Evolutionary conservation across 2,888 invertebrate genomes (phyloP).

Genomic region (Diploptera punctata): DNA sequence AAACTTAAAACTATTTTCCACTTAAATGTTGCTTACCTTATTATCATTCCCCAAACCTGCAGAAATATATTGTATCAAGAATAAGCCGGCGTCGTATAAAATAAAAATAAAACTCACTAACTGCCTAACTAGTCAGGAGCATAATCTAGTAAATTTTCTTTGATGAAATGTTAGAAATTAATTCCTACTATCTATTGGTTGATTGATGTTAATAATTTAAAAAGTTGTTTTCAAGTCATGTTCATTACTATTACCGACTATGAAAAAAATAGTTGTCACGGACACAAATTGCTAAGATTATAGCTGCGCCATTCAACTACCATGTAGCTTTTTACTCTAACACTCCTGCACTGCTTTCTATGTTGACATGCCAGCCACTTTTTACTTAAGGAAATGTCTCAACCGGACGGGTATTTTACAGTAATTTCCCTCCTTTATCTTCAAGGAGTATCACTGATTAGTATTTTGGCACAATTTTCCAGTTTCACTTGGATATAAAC

Average conservation of each 20-base stretch:
- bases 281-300: conserved; percentile 8
- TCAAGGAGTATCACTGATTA: neutral
- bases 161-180: conserved; percentile 11
- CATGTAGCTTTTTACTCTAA: neutral
- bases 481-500: too few relatives aligned
- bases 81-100: neutral
- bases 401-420: conserved; percentile 15
- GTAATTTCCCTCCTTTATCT: neutral
- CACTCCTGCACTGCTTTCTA: neutral
- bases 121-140: neutral
- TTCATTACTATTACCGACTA: neutral
- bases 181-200: neutral
- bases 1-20: too few relatives aligned
- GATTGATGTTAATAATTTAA: conserved; percentile 10
- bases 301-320: conserved; percentile 2
- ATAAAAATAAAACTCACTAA: neutral
- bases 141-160: conserved; percentile 1
- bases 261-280: neutral
- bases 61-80: neutral
- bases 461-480: conserved; percentile 10
- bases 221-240: neutral
- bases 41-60: neutral
- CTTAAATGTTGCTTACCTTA: too few relatives aligned
- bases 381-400: neutral
- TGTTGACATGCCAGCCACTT: neutral